Base-by-base conservation (phyloP, 2,113 vertebrate species). In the Corvus cornix region DNA sequence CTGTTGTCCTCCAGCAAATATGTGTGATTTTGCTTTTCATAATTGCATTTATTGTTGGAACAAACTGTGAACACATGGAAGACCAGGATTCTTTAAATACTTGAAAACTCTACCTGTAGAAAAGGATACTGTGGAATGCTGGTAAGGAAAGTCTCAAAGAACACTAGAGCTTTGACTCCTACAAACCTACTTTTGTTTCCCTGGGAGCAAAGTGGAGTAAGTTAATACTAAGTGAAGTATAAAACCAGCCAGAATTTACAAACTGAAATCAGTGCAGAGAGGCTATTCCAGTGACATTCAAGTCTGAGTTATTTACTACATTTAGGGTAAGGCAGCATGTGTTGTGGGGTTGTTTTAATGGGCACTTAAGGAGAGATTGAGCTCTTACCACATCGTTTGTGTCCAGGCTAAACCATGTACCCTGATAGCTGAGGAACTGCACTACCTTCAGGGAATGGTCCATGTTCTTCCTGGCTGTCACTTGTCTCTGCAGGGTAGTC, bases 11-110 rank as follows among this genome's bases (percentile, higher is more conserved):
- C 35, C 39, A 89, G 76, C 73, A 68, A 93, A 75, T 69, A 64
- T 10, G 64, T 96, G 75, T 91, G 93, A 56, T 89, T 89, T 95
- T 91, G 68, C 41, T 91, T 79, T 90, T 90, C 62, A 39, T 96
- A 94, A 93, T 91, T 93, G 84, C 30, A 90, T 96, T 95, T 70
- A 73, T 79, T 43, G 6, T 84, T 87, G 90, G 44, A 95, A 86
- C 86, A 94, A 89, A 93, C 84, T 87, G 30, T 63, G 68, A 95
- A 53, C 76, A 63, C 8, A 11, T 55, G 12, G 48, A 96, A 91
- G 80, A 63, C 37, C 2, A 56, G 41, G 30, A 51, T 86, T 84
- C 52, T 70, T 93, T 81, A 90, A 90, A 81, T 75, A 87, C 43
- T 75, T 68, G 26, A 90, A 74, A 86, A 69, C 17, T 85, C 63